Percentiles rank a stretch among this genome's conserved stretches.
phyloP scores from a whole-genome alignment of 2,113 vertebrate genomes.

The Larimichthys polyactis region DNA sequence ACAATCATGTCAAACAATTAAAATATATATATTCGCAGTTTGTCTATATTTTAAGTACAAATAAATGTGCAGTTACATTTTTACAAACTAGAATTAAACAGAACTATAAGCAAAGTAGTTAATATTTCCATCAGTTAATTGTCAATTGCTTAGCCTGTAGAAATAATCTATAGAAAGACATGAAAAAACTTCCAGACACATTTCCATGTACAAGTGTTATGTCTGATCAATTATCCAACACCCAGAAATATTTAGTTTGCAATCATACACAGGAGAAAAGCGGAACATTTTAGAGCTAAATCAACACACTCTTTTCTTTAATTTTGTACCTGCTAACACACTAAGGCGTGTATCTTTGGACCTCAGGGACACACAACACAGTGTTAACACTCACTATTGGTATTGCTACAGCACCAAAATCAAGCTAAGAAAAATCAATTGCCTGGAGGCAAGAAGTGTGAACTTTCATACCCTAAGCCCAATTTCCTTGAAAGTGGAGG shows the following conservation, averaged over 20 bases:
- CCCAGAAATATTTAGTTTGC: not conserved
- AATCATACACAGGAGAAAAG: not conserved
- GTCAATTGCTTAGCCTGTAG: not conserved
- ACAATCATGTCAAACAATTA: not conserved
- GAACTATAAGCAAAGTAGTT: no score
- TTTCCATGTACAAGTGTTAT: not conserved
- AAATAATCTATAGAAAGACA: not conserved
- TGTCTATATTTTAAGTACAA: no score
- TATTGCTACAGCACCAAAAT: slow-evolving; percentile 60
- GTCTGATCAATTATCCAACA: not conserved
- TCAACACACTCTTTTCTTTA: not conserved
- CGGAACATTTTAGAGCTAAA: not conserved
- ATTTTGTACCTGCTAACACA: not conserved
- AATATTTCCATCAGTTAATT: no score
- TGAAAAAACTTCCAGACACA: not conserved
- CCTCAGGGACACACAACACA: slow-evolving; percentile 58
- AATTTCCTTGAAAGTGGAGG: slow-evolving; percentile 80
- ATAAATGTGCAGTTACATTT: no score
- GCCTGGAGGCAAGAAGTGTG: slow-evolving; percentile 76
- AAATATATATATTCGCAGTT: no score
- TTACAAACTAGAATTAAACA: no score
- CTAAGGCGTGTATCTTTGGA: slow-evolving; percentile 28
- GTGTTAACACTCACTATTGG: slow-evolving; percentile 39
- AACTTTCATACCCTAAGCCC: slow-evolving; percentile 79
- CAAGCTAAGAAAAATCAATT: slow-evolving; percentile 77